Base-by-base conservation (phyloP, 2,113 vertebrate genomes). In the Dipodomys ordii region DNA sequence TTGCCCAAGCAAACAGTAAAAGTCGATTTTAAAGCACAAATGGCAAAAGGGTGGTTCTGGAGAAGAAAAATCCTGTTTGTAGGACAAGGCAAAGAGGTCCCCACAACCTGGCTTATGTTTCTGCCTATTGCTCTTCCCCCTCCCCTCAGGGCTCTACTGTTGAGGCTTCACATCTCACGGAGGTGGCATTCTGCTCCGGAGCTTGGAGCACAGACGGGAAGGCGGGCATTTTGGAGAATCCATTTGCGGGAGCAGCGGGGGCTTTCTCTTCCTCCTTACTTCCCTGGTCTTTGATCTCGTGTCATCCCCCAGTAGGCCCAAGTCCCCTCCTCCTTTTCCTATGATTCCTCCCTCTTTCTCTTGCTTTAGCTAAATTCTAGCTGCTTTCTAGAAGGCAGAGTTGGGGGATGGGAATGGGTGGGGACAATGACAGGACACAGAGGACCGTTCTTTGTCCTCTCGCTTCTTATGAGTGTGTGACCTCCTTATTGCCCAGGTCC, bases 201-300 rank as follows among this genome's bases (percentile, higher is more conserved):
- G 88, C 93, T 94, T 65, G 5, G 83, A 94, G 92, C 95, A 88
- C 96, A 97, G 96, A 95, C 30, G 11, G 94, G 68, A 79, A 94
- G 96, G 96, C 92, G 39, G 93, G 96, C 85, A 71, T 93, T 90
- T 82, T 27, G 0, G 77, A 77, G 90, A 97, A 97, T 92, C 88
- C 93, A 97, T 97, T 97, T 96, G 93, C 68, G n/a, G 96, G 92
- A 97, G 93, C 97, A 96, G 95, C 94, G 0, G 96, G 96, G 96
- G 96, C 93, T 95, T 96, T 97, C 96, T 97, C 90, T 95, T 95
- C 46, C 97, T 94, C 83, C 76, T 88, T 92, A 90, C 88, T 96
- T 95, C 83, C 83, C 83, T 90, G 93, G 72, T 96, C 96, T 97
- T 96, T 96, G 96, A 97, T 97, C 96, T 92, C 92, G 68, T 74